A percentile compares a stretch with the other conserved stretches of the same genome.
Conservation (phyloP, 1,140 invertebrate species). For the Drosophila nigrodunni region DNA sequence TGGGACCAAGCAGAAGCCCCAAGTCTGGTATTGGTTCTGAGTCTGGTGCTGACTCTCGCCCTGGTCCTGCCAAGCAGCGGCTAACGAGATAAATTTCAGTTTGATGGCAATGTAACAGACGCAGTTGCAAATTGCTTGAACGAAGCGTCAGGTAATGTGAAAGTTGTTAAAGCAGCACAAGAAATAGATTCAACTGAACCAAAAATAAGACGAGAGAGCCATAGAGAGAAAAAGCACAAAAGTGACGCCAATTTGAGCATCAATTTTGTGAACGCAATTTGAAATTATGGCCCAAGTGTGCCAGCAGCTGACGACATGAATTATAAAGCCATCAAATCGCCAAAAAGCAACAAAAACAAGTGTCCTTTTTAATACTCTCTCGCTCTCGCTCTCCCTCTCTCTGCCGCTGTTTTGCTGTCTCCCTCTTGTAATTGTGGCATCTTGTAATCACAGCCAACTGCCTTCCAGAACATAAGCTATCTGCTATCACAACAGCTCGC, state of each 20-base stretch:
- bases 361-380: conserved; percentile 31
- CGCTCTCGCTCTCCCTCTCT: neutral
- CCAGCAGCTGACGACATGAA: conserved; percentile 43
- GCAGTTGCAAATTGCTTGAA: conserved; percentile 70
- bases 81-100: conserved; percentile 82
- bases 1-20: neutral
- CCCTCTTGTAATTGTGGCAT: conserved; percentile 18
- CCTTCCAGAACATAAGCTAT: conserved; percentile 18
- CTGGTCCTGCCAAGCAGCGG: conserved; percentile 24
- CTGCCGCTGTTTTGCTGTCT: neutral
- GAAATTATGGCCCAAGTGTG: conserved; percentile 38
- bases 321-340: conserved; percentile 65
- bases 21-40: neutral
- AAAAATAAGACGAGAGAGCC: neutral
- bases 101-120: conserved; percentile 57
- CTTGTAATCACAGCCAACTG: conserved; percentile 33
- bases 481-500: conserved; percentile 2
- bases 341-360: conserved; percentile 7
- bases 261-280: conserved; percentile 58
- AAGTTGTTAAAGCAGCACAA: neutral
- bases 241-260: conserved; percentile 54
- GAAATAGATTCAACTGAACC: neutral
- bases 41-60: neutral
- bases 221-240: conserved; percentile 23
- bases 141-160: conserved; percentile 69